Conservation (phyloP, 2,113 vertebrate species). For the Perccottus glenii region DNA sequence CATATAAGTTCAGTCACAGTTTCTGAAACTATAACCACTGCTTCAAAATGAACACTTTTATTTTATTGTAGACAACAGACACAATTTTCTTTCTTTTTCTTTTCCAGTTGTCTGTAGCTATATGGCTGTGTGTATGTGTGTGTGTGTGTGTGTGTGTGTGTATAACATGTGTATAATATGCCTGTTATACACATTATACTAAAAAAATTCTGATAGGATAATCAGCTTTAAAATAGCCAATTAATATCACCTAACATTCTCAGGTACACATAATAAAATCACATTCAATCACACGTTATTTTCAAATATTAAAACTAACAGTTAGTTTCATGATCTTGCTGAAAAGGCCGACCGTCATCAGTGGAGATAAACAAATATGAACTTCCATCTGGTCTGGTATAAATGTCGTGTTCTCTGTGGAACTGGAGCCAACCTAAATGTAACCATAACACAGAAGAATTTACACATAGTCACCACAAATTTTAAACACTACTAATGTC, state of each 20-base stretch:
- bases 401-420: slow-evolving; percentile 22
- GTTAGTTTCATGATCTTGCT: slow-evolving; percentile 66
- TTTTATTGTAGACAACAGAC: too few relatives aligned
- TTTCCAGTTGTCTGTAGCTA: too few relatives aligned
- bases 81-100: too few relatives aligned
- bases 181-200: too few relatives aligned
- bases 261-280: background rate
- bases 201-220: too few relatives aligned
- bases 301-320: slow-evolving; percentile 48
- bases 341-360: slow-evolving; percentile 56
- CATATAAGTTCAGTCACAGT: too few relatives aligned
- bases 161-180: too few relatives aligned
- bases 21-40: too few relatives aligned
- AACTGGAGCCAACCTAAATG: slow-evolving; percentile 48
- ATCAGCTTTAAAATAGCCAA: background rate
- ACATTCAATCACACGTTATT: background rate
- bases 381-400: slow-evolving; percentile 33
- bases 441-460: background rate
- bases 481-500: slow-evolving; percentile 5
- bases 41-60: too few relatives aligned
- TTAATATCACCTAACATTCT: slow-evolving; percentile 26
- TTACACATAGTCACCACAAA: background rate
- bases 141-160: too few relatives aligned
- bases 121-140: too few relatives aligned
- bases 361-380: slow-evolving; percentile 35